These are phyloP conservation scores for Serrognathus titanus DNA, from an alignment of 2,888 invertebrate genomes.

Conservation along the genomic window DNA sequence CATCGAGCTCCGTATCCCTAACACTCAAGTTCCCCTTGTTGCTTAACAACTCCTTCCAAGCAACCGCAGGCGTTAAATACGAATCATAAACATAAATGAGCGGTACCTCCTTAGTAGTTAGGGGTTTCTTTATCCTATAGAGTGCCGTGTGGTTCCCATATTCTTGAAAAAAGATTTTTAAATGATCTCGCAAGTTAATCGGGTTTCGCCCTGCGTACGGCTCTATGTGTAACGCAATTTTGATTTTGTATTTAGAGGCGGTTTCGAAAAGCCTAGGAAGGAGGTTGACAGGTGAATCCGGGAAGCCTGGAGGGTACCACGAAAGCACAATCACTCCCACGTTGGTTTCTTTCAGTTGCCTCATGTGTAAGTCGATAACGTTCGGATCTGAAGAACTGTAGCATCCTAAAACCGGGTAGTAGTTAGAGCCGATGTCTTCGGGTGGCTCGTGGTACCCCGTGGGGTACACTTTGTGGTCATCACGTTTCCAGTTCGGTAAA, in stretches of 20 bases:
- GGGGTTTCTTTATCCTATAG: constrained; percentile 47
- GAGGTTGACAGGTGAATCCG: constrained; percentile 38
- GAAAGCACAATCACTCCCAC: constrained; percentile 54
- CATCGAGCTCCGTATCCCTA: constrained; percentile 54
- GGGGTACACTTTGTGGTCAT: constrained; percentile 48
- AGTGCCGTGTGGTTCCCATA: constrained; percentile 57
- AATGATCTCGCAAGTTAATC: constrained; percentile 48
- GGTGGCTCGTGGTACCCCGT: constrained; percentile 54
- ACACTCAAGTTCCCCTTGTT: constrained; percentile 47
- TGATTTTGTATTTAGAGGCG: constrained; percentile 48
- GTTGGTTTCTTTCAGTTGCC: constrained; percentile 49
- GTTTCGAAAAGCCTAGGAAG: constrained; percentile 33
- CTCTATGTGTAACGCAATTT: constrained; percentile 58
- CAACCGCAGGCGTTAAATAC: constrained; percentile 51
- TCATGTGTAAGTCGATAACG: constrained; percentile 52
- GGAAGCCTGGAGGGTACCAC: constrained; percentile 52
- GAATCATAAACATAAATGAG: constrained; percentile 63
- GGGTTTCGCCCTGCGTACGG: constrained; percentile 54
- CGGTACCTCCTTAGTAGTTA: constrained; percentile 44
- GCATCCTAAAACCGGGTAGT: constrained; percentile 53
- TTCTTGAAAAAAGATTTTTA: constrained; percentile 47
- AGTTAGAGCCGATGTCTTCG: constrained; percentile 54
- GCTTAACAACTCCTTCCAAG: constrained; percentile 54
- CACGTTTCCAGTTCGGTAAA: constrained; percentile 40
- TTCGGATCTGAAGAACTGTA: constrained; percentile 53